phyloP scores from a whole-genome alignment of 2,113 vertebrate species.

The Dromaius novaehollandiae region DNA sequence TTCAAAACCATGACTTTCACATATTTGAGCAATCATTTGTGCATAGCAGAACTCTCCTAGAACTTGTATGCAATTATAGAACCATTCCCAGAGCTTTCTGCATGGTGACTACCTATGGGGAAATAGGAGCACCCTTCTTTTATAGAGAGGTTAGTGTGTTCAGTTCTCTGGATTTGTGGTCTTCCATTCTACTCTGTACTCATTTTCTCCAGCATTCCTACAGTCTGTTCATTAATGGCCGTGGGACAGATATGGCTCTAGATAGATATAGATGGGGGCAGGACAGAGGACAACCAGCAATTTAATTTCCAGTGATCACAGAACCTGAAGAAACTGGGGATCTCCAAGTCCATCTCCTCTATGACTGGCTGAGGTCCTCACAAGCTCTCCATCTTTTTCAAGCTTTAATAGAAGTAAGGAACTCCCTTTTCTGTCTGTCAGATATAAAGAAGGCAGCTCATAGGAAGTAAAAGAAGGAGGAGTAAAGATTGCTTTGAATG shows the following conservation, averaged over 20 bases:
- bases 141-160: neutral
- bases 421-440: neutral
- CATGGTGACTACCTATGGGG: accelerated
- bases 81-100: neutral
- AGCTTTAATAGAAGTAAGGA: neutral
- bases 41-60: neutral
- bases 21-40: neutral
- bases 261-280: neutral
- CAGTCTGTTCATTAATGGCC: neutral
- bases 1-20: neutral
- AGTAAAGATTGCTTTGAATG: neutral
- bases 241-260: neutral
- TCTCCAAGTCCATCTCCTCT: neutral
- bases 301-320: neutral
- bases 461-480: neutral
- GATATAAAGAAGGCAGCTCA: neutral
- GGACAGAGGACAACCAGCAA: neutral
- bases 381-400: neutral
- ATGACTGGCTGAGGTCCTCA: neutral
- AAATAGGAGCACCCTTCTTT: neutral
- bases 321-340: neutral
- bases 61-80: neutral
- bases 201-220: neutral
- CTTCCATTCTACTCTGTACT: neutral
- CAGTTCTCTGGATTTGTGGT: neutral